phyloP scores from a whole-genome alignment of 2,113 vertebrate species.

The Nycticryphes semicollaris region DNA sequence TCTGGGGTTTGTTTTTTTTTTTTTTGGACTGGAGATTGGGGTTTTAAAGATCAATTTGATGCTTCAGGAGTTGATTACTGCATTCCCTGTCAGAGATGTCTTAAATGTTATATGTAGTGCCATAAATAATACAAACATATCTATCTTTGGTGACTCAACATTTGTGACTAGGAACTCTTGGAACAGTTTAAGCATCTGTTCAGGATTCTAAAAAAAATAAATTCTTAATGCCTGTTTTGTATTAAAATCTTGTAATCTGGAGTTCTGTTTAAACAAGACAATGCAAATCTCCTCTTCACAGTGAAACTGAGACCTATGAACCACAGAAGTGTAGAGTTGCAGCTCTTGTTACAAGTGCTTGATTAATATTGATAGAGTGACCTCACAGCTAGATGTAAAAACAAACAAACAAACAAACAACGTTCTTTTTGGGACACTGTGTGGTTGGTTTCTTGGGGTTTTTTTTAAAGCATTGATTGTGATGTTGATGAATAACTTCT shows the following conservation, averaged over 20 bases:
- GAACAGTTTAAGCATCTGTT: constrained; percentile 50
- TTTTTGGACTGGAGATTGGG: neutral
- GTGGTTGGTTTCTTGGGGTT: neutral
- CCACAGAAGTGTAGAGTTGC: neutral
- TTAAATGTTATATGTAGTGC: neutral
- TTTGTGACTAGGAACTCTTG: constrained; percentile 31
- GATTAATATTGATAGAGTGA: constrained; percentile 22
- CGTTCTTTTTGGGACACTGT: neutral
- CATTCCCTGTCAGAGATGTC: neutral
- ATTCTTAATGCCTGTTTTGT: neutral
- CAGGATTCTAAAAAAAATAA: neutral
- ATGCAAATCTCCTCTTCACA: neutral
- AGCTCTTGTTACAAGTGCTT: constrained; percentile 12
- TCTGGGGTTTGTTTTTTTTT: neutral
- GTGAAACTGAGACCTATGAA: constrained; percentile 24
- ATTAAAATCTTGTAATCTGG: constrained; percentile 1
- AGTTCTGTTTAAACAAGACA: neutral
- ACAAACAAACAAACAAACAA: neutral
- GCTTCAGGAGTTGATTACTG: neutral
- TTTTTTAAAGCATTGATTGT: neutral
- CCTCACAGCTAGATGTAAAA: neutral
- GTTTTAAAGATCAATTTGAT: neutral
- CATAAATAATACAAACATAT: neutral
- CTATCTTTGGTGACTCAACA: constrained; percentile 4
- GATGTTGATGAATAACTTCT: constrained; percentile 1